Conservation (phyloP, 2,888 invertebrate genomes). For the Xestobium rufovillosum region DNA sequence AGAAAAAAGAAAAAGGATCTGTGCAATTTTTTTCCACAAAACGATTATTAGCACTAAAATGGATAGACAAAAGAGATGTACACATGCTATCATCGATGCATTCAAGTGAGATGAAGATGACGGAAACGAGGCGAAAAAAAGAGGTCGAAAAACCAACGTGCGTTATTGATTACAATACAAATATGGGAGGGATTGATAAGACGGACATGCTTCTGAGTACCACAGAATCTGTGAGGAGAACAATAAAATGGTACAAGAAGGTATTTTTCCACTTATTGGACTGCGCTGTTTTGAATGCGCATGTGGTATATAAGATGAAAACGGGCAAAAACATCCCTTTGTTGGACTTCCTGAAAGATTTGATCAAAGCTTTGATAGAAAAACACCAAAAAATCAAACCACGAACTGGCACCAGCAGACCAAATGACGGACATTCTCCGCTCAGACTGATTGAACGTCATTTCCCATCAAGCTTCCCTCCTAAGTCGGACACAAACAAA, state of each 20-base stretch:
- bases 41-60: constrained; percentile 28
- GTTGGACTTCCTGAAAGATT: constrained; percentile 6
- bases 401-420: constrained; percentile 4
- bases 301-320: constrained; percentile 19
- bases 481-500: too few species aligned
- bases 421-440: constrained; percentile 6
- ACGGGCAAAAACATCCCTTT: constrained; percentile 14
- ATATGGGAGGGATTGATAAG: constrained; percentile 26
- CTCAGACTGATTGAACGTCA: too few species aligned
- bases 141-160: constrained; percentile 24
- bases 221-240: constrained; percentile 20
- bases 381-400: constrained; percentile 8
- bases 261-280: constrained; percentile 26
- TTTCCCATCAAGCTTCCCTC: too few species aligned
- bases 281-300: constrained; percentile 21
- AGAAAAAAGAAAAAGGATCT: constrained; percentile 9
- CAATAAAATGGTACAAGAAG: constrained; percentile 25
- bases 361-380: constrained; percentile 6
- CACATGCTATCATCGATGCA: constrained; percentile 19
- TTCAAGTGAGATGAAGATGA: constrained; percentile 15
- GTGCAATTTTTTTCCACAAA: constrained; percentile 7
- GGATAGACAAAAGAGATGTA: constrained; percentile 30
- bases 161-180: constrained; percentile 25
- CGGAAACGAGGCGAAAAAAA: constrained; percentile 19
- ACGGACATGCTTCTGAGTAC: constrained; percentile 26